These are phyloP conservation scores for Hyles vespertilio DNA, from an alignment of 1,140 invertebrate genomes.

Conservation along the genomic window DNA sequence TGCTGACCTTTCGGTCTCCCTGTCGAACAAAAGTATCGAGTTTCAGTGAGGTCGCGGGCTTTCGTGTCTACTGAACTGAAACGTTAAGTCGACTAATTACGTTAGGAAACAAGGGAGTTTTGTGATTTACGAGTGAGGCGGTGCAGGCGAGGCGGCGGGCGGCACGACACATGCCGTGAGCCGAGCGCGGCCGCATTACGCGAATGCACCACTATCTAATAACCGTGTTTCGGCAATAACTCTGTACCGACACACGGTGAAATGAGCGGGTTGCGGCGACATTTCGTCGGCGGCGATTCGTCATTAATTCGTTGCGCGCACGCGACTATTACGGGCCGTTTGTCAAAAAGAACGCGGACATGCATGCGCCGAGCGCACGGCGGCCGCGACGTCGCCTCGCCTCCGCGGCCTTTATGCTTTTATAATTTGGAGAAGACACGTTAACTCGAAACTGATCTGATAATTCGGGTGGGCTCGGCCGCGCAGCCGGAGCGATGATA, in stretches of 20 bases:
- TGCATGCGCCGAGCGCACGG: conserved; percentile 33
- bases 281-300: conserved; percentile 43
- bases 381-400: conserved; percentile 32
- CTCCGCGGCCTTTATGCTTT: conserved; percentile 60
- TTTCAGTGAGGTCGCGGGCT: conserved; percentile 4
- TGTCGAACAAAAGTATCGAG: conserved; percentile 32
- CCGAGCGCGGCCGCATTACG: conserved; percentile 40
- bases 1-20: conserved; percentile 90
- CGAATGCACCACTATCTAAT: conserved; percentile 67
- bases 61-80: conserved; percentile 30
- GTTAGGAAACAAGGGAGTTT: conserved; percentile 36
- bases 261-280: conserved; percentile 64
- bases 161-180: conserved; percentile 66
- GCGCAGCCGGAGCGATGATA: conserved; percentile 46
- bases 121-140: conserved; percentile 47
- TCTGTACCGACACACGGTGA: conserved; percentile 44
- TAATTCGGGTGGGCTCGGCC: conserved; percentile 38
- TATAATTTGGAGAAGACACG: conserved; percentile 65
- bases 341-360: conserved; percentile 64
- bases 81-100: conserved; percentile 53
- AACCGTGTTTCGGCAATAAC: conserved; percentile 59
- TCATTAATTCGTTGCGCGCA: conserved; percentile 64
- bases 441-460: conserved; percentile 67
- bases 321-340: conserved; percentile 62
- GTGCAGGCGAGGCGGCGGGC: conserved; percentile 30